Evolutionary conservation across 2,888 invertebrate genomes (phyloP), one percentile per base, ranked within the genome.

Genomic region (Hyles lineata): DNA sequence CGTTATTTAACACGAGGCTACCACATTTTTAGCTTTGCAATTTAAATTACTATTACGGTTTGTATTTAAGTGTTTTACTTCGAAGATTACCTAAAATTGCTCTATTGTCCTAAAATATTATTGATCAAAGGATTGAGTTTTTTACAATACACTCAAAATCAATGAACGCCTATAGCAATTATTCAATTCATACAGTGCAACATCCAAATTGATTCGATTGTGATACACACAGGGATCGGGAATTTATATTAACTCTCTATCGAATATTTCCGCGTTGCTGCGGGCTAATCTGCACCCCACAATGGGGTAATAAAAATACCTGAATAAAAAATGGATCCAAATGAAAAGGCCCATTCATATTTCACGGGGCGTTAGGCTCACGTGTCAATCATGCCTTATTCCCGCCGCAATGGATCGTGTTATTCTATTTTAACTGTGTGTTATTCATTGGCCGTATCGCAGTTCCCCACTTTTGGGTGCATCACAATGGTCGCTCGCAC

Each of bases 381-480:
- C 91, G 92, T 90, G 94, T 94, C 94, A 94, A 94, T 94, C 94
- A 94, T 85, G 86, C 84, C 86, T 88, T 88, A 87, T 84, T 86
- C 87, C 84, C 82, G 84, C 88, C 85, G 87, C 88, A 87, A 87
- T 88, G 88, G 88, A 86, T 88, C 89, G 88, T 91, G 92, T 92
- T 92, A 90, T 92, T 92, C 90, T 89, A 89, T 93, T 91, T 88
- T 86, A 88, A 86, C 84, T 84, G 85, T 87, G 83, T 90, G 89
- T 92, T 92, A 93, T 93, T 93, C 92, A 93, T 91, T 92, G 90
- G 89, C 90, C 85, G 86, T 91, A 92, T 92, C 88, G 87, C 84
- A 84, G 84, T 83, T 85, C 86, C 90, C 86, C 83, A 83, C 80
- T 87, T 87, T 85, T 82, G 83, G 87, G 82, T 80, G 83, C 80